Conservation (phyloP, 2,113 vertebrate genomes). For the Atherinomorus stipes region DNA sequence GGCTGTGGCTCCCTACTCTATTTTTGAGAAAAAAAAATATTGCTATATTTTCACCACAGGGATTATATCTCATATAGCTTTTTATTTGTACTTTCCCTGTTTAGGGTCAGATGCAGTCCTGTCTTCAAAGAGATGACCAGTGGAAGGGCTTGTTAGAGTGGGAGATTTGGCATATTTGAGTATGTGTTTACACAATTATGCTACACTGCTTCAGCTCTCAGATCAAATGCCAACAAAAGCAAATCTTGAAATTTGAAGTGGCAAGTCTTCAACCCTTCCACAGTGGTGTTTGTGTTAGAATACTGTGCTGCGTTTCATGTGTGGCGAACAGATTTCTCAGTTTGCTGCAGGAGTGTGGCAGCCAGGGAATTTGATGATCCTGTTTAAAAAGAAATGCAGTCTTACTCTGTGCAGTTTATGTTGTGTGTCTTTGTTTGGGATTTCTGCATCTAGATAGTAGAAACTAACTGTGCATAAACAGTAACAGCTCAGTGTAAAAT, state of each 20-base stretch:
- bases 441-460: not conserved
- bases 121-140: constrained; percentile 72
- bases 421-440: not conserved
- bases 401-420: not conserved
- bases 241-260: constrained; percentile 77
- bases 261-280: constrained; percentile 70
- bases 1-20: not conserved
- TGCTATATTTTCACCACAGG: constrained; percentile 14
- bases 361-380: constrained; percentile 42
- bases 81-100: constrained; percentile 61
- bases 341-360: constrained; percentile 52
- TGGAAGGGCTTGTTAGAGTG: constrained; percentile 44
- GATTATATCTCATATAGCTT: constrained; percentile 44
- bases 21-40: constrained; percentile 48
- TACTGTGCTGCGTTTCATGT: constrained; percentile 70
- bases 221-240: constrained; percentile 82
- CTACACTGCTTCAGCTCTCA: constrained; percentile 67
- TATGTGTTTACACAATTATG: constrained; percentile 66
- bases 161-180: constrained; percentile 56
- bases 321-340: constrained; percentile 60
- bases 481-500: constrained; percentile 2
- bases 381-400: constrained; percentile 9
- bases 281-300: constrained; percentile 73
- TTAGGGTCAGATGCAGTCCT: constrained; percentile 60
- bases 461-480: not conserved